Evolutionary conservation across 1,140 invertebrate species (phyloP), one percentile per base, ranked within the genome.

Genomic region (Tyrophagus putrescentiae): DNA sequence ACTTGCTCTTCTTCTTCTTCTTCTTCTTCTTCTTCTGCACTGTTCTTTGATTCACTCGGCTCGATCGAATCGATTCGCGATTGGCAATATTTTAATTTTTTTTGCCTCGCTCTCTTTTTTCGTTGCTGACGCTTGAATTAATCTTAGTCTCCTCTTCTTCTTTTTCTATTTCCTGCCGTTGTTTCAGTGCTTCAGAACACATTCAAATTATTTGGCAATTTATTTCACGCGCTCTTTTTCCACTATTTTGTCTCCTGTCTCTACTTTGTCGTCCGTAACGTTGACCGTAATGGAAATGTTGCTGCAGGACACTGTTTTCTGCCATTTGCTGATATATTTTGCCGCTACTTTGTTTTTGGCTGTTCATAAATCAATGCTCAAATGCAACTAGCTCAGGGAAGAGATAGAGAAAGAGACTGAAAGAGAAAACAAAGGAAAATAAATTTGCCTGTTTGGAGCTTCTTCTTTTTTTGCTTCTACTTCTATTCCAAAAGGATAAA

Each of bases 141-240:
- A 48, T 48, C 45, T 48, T 48, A 48, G 45, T 48, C 31, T 29
- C 45, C 21, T 7, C 45, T 25, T 7, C 31, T n/a, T n/a, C n/a
- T n/a, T n/a, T n/a, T n/a, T n/a, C n/a, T n/a, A n/a, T n/a, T n/a
- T n/a, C n/a, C n/a, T n/a, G n/a, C n/a, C n/a, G n/a, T n/a, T n/a
- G n/a, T n/a, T n/a, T n/a, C n/a, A n/a, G n/a, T n/a, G n/a, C n/a
- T n/a, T n/a, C n/a, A n/a, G n/a, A n/a, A 18, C 9, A 29, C 45
- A 48, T 48, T 48, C 45, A 48, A 48, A 48, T 48, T 48, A 48
- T 48, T 48, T 29, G 45, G 45, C 45, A 48, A 48, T 48, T 48
- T 48, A 48, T 48, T 48, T 48, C 21, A 39, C 36, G 21, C 36
- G n/a, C n/a, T n/a, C n/a, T n/a, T n/a, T n/a, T n/a, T n/a, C n/a